These are phyloP conservation scores for Epinephelus cyanopodus DNA, from an alignment of 2,113 vertebrate species.

Conservation along the genomic window DNA sequence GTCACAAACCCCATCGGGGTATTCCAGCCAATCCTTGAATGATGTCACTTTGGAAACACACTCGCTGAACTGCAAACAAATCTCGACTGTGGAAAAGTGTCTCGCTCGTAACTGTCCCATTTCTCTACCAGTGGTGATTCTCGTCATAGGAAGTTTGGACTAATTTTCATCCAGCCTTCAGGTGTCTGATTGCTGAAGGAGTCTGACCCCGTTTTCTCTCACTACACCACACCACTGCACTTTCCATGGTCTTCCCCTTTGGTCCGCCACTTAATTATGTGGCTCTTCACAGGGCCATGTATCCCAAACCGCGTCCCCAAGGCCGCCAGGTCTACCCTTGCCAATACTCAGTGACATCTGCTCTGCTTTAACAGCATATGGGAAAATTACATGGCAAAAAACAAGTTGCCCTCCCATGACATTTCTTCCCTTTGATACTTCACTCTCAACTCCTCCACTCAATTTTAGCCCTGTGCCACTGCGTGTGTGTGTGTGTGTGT, in stretches of 20 bases:
- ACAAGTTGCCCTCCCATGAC: conserved; percentile 67
- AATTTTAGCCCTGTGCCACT: conserved; percentile 66
- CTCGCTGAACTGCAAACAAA: conserved; percentile 69
- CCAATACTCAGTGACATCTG: conserved; percentile 72
- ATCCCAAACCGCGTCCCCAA: conserved; percentile 53
- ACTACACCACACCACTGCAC: conserved; percentile 27
- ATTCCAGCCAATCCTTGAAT: conserved; percentile 65
- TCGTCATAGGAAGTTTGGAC: conserved; percentile 40
- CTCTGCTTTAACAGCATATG: conserved; percentile 70
- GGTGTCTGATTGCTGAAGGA: conserved; percentile 49
- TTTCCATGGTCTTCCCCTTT: conserved; percentile 39
- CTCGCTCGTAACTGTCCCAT: conserved; percentile 39
- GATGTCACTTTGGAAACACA: conserved; percentile 69
- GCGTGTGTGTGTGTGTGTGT: conserved; percentile 32
- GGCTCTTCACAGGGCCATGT: conserved; percentile 51
- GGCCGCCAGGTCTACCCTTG: conserved; percentile 50
- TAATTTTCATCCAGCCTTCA: conserved; percentile 47
- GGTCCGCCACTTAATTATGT: conserved; percentile 59
- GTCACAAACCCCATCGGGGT: conserved; percentile 68
- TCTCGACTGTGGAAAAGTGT: conserved; percentile 39
- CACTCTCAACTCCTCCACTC: conserved; percentile 55
- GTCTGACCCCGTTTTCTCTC: conserved; percentile 53
- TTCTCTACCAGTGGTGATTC: conserved; percentile 22
- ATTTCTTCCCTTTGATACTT: conserved; percentile 74
- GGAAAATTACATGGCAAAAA: conserved; percentile 71